These are phyloP conservation scores for Kryphioiulus occultus DNA, from an alignment of 2,888 invertebrate species.

Conservation along the genomic window DNA sequence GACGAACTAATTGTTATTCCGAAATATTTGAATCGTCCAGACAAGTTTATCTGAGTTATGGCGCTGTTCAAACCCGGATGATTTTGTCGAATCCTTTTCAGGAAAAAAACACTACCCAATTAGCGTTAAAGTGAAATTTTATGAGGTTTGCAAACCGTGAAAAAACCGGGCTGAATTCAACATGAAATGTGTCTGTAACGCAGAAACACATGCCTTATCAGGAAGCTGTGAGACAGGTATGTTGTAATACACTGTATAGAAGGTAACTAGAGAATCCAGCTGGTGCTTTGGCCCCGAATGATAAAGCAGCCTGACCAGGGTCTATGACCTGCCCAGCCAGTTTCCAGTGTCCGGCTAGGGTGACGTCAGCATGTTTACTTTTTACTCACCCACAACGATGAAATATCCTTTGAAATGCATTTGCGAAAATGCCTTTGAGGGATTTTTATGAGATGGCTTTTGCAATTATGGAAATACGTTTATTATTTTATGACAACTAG, in stretches of 20 bases:
- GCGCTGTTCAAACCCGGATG: not conserved
- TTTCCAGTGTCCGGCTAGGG: not conserved
- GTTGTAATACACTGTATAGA: not conserved
- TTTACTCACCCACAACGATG: not conserved
- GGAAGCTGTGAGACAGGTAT: constrained; percentile 17
- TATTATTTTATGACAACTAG: not conserved
- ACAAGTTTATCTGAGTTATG: not conserved
- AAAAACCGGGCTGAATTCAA: constrained; percentile 16
- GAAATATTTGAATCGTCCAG: not conserved
- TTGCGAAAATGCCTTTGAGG: not conserved
- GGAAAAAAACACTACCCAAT: constrained; percentile 16
- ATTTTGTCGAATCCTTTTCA: not conserved
- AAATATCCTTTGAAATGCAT: not conserved
- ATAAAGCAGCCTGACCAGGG: constrained; percentile 4
- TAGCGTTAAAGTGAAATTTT: not conserved
- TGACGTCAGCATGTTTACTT: constrained; percentile 3
- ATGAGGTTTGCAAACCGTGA: not conserved
- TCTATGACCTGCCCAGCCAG: not conserved
- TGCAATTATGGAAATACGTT: not conserved
- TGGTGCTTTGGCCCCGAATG: constrained; percentile 1
- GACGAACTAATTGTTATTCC: no score
- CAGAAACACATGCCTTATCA: not conserved
- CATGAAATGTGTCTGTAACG: constrained; percentile 14
- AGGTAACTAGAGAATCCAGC: not conserved
- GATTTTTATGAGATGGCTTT: not conserved